phyloP scores from a whole-genome alignment of 2,797 vertebrate species.

The Holocentrus rufus region DNA sequence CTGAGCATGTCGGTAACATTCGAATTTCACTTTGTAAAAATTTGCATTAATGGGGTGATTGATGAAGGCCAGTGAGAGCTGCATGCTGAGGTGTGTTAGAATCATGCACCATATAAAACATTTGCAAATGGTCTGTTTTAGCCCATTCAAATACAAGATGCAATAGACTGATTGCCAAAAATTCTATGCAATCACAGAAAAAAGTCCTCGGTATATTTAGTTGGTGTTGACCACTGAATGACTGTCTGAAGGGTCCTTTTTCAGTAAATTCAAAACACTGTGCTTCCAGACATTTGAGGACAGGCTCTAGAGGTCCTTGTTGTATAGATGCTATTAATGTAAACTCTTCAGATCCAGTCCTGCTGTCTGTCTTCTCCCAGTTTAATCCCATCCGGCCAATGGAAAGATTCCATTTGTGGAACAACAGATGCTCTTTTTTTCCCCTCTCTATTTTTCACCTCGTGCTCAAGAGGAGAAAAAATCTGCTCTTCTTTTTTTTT shows the following conservation, averaged over 20 bases:
- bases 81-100: background rate
- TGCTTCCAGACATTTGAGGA: background rate
- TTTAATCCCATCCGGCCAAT: conserved; percentile 50
- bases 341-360: conserved; percentile 13
- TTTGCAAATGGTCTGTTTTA: background rate
- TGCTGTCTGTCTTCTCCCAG: conserved; percentile 36
- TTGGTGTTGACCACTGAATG: background rate
- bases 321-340: conserved; percentile 25
- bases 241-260: conserved; percentile 4
- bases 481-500: conserved; percentile 50
- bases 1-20: conserved; percentile 11
- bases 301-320: background rate
- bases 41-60: conserved; percentile 19
- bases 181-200: background rate
- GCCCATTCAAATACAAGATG: background rate
- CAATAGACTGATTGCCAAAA: background rate
- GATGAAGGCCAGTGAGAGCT: background rate
- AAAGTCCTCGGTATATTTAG: background rate
- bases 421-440: conserved; percentile 66
- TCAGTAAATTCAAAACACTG: background rate
- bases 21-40: background rate
- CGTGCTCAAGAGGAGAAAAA: conserved; percentile 43
- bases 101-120: background rate
- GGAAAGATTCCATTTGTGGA: conserved; percentile 62
- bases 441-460: conserved; percentile 49